Evolutionary conservation across 2,888 invertebrate species (phyloP), one percentile per base, ranked within the genome.

Genomic region (Lasioglossum calceatum): DNA sequence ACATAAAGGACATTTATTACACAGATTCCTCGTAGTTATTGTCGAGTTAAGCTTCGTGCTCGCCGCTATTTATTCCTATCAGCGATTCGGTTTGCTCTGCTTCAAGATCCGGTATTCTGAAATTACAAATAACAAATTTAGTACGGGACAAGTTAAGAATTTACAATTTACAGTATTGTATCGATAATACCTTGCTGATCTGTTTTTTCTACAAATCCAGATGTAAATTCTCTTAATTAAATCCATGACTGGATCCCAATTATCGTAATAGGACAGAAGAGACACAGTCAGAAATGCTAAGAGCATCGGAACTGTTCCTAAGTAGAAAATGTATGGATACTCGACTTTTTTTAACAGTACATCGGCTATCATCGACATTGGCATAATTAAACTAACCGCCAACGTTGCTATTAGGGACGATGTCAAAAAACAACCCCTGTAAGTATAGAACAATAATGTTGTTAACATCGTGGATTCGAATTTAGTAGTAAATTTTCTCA

Each of bases 381-480:
- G 99, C 95, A 98, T 97, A 87, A 98, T 98, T 92, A 99, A 96
- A 90, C 98, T 98, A 88, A 99, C 97, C 82, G 98, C 97, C 92
- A 98, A 95, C 2, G 98, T 98, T 44, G 98, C 99, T 92, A 98
- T 97, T 75, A 98, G 96, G 0, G 98, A 97, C 23, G 99, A 99
- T 32, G 99, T 99, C 92, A 99, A 96, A 92, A 99, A 98, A 92
- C 98, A 98, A 77, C 99, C 99, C 98, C 99, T 99, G 95, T 3
- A 95, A 95, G 81, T 87, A 89, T 80, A 79, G 77, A 82, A 82
- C 78, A 74, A 58, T 64, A 81, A 36, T 61, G 70, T 36, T 4
- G 71, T 64, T 32, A 64, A 5, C 19, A 7, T 32, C 7, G 16
- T 77, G 27, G 36, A n/a, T 58, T 58, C 70, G 72, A 73, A 54